Percentiles rank a stretch among this genome's conserved stretches.
These are phyloP conservation scores for Nemapogon koenigi DNA, from an alignment of 2,888 invertebrate species.

Conservation along the genomic window DNA sequence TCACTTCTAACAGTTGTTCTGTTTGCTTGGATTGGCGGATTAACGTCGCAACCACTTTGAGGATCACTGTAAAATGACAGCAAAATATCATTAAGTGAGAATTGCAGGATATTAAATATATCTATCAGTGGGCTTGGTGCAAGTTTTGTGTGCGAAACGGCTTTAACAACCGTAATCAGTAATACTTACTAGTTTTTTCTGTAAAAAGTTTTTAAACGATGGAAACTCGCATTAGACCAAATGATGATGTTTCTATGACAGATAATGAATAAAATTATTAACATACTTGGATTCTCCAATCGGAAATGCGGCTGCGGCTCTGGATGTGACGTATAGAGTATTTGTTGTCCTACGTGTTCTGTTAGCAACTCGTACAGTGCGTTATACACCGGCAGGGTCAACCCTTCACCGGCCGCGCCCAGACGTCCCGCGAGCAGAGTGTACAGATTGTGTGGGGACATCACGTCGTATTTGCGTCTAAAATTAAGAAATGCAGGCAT, in stretches of 20 bases:
- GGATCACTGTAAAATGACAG: conserved; percentile 82
- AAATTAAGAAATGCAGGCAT: conserved; percentile 14
- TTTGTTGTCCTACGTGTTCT: conserved; percentile 95
- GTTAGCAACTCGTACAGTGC: conserved; percentile 98
- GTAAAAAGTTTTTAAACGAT: too few relatives aligned
- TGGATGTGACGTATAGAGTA: conserved; percentile 90
- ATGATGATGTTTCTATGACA: not conserved
- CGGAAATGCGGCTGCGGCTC: conserved; percentile 95
- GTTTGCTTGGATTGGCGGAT: conserved; percentile 96
- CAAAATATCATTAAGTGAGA: too few relatives aligned
- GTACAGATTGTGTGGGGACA: conserved; percentile 98
- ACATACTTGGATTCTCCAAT: conserved; percentile 95
- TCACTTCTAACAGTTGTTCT: conserved; percentile 89
- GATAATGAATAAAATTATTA: not conserved
- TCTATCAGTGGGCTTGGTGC: too few relatives aligned
- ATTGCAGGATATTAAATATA: too few relatives aligned
- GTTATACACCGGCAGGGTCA: conserved; percentile 96
- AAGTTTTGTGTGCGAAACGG: too few relatives aligned
- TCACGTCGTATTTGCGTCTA: conserved; percentile 98
- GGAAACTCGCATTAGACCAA: too few relatives aligned
- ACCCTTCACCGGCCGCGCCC: conserved; percentile 72
- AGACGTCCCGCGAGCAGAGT: conserved; percentile 94
- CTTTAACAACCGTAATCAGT: too few relatives aligned
- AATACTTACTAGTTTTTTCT: too few relatives aligned
- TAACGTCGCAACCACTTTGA: conserved; percentile 97